These are phyloP conservation scores for Drepana falcataria DNA, from an alignment of 2,888 invertebrate genomes.

Conservation along the genomic window DNA sequence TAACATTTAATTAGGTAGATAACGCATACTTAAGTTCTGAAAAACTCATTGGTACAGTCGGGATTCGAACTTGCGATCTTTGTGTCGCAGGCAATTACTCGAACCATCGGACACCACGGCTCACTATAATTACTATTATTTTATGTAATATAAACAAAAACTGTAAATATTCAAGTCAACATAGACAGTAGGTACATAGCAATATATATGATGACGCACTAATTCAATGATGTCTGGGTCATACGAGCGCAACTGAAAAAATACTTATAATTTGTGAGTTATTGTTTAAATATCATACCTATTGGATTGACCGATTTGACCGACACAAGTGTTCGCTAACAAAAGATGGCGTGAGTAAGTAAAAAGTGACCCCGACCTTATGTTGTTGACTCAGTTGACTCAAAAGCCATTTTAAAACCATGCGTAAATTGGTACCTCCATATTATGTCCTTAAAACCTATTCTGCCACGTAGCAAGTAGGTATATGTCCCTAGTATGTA, in stretches of 20 bases:
- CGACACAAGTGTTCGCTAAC: constrained; percentile 53
- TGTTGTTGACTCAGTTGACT: not conserved
- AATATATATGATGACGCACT: constrained; percentile 24
- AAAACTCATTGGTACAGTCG: too few relatives aligned
- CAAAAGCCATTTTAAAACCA: not conserved
- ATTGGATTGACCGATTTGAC: constrained; percentile 57
- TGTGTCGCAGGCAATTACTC: too few relatives aligned
- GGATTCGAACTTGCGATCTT: too few relatives aligned
- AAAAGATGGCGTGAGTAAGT: constrained; percentile 18
- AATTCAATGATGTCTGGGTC: constrained; percentile 50
- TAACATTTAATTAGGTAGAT: too few relatives aligned
- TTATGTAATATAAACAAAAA: not conserved
- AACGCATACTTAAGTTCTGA: too few relatives aligned
- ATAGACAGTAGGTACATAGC: not conserved
- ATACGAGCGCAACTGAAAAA: constrained; percentile 51
- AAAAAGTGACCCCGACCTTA: constrained; percentile 38
- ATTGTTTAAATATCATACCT: constrained; percentile 22
- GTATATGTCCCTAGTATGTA: too few relatives aligned
- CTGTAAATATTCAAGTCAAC: not conserved
- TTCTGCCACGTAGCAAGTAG: too few relatives aligned
- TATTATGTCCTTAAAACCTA: too few relatives aligned
- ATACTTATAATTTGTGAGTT: constrained; percentile 34
- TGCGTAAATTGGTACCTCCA: too few relatives aligned
- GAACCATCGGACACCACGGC: too few relatives aligned
- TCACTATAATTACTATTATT: too few relatives aligned